Percentiles rank a stretch among this genome's conserved stretches.
Conservation (phyloP, 1,140 invertebrate species). For the Eciton burchellii region DNA sequence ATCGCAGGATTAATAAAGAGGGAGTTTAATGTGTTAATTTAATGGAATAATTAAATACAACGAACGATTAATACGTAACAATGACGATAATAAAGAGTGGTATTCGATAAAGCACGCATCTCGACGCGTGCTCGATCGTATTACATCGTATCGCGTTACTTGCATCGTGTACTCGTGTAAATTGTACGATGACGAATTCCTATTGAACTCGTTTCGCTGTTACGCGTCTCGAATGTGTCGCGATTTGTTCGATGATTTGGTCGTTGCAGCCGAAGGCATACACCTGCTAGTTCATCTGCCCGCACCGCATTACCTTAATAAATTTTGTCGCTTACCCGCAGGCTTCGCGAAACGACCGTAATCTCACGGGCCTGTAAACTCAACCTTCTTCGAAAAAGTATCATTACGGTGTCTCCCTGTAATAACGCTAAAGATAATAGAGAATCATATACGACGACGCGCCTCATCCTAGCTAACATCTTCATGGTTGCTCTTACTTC, state of each 20-base stretch:
- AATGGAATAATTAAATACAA: background rate
- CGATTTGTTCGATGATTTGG: constrained; percentile 66
- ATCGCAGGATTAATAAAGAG: background rate
- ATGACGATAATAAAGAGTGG: no score
- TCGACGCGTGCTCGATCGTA: constrained; percentile 5
- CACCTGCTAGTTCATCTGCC: constrained; percentile 65
- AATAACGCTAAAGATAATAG: background rate
- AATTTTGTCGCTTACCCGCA: constrained; percentile 72
- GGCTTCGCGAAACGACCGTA: constrained; percentile 35
- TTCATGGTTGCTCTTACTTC: no score
- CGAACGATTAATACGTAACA: constrained; percentile 2
- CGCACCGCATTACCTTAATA: constrained; percentile 68
- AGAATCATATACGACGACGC: constrained; percentile 8
- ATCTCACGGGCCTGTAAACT: constrained; percentile 49
- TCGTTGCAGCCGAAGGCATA: constrained; percentile 38
- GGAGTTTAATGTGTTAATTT: no score
- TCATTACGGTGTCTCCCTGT: background rate
- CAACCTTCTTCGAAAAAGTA: constrained; percentile 38
- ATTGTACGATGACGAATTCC: constrained; percentile 47
- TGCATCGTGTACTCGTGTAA: no score
- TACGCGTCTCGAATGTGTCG: constrained; percentile 51
- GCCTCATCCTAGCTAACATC: background rate
- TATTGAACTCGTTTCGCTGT: constrained; percentile 48
- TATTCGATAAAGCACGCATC: background rate
- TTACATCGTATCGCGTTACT: no score